phyloP scores from a whole-genome alignment of 2,888 invertebrate genomes.

The Eupithecia exiguata region DNA sequence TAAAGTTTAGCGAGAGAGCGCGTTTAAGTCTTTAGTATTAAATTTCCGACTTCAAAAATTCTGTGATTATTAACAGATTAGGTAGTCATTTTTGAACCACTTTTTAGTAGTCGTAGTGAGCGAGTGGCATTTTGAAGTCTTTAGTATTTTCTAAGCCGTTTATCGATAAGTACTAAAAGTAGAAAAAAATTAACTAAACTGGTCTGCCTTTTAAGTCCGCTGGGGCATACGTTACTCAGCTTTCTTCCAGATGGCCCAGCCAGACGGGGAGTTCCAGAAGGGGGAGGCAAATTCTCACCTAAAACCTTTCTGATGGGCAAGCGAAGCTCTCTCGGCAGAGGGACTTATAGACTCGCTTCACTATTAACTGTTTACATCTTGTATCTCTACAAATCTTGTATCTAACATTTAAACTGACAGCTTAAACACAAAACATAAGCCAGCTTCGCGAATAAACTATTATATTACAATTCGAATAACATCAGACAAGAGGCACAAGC shows the following conservation, averaged over 20 bases:
- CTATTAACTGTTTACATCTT: too few species aligned
- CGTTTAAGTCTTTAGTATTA: neutral
- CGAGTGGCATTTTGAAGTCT: neutral
- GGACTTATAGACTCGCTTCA: too few species aligned
- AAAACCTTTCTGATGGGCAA: too few species aligned
- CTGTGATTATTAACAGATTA: neutral
- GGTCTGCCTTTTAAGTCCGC: too few species aligned
- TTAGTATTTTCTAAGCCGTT: neutral
- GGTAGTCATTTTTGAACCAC: neutral
- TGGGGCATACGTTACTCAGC: too few species aligned
- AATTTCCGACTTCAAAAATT: neutral
- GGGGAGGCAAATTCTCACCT: too few species aligned
- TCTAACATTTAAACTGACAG: neutral
- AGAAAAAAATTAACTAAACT: too few species aligned
- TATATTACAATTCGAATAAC: constrained; percentile 60
- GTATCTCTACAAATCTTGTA: neutral
- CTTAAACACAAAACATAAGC: neutral
- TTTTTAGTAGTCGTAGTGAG: neutral
- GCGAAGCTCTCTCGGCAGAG: too few species aligned
- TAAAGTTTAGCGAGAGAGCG: neutral
- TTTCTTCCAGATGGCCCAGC: too few species aligned
- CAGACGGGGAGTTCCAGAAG: too few species aligned
- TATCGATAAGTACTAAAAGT: too few species aligned
- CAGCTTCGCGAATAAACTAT: constrained; percentile 49
- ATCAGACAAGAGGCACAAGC: constrained; percentile 56